Conservation (phyloP, 2,888 invertebrate species). For the Ophion ventricosus region DNA sequence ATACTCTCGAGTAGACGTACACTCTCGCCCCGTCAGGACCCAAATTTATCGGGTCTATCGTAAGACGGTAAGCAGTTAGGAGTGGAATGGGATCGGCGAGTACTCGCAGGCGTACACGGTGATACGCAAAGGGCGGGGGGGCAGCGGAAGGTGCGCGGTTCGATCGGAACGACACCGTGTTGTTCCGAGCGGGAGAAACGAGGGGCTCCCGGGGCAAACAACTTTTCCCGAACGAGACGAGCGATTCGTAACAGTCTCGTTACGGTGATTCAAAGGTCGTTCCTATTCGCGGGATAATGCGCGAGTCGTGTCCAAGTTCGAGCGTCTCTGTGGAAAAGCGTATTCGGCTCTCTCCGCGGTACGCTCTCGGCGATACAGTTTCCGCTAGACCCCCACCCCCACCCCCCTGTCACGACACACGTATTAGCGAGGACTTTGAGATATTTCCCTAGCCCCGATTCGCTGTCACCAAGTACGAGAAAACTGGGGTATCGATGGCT, state of each 20-base stretch:
- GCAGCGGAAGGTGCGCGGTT: neutral
- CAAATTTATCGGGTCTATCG: too few species aligned
- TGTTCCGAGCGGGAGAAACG: constrained; percentile 9
- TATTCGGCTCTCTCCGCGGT: neutral
- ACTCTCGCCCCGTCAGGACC: too few species aligned
- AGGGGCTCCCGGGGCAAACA: constrained; percentile 72
- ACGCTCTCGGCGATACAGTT: too few species aligned
- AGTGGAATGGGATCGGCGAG: too few species aligned
- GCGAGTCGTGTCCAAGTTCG: constrained; percentile 77
- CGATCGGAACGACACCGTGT: too few species aligned
- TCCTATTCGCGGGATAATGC: constrained; percentile 77
- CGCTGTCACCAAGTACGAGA: too few species aligned
- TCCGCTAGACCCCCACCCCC: too few species aligned
- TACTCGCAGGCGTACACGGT: neutral
- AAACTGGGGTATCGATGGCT: too few species aligned
- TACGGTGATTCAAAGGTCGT: constrained; percentile 60
- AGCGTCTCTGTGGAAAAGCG: constrained; percentile 18
- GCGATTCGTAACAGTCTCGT: constrained; percentile 78
- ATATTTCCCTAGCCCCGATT: too few species aligned
- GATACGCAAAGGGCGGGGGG: constrained; percentile 40
- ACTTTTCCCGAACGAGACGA: constrained; percentile 67
- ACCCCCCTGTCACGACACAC: neutral
- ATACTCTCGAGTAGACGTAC: neutral
- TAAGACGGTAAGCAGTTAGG: too few species aligned
- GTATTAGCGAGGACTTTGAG: neutral